Conservation (phyloP, 1,140 invertebrate genomes). For the Mamestra configurata region DNA sequence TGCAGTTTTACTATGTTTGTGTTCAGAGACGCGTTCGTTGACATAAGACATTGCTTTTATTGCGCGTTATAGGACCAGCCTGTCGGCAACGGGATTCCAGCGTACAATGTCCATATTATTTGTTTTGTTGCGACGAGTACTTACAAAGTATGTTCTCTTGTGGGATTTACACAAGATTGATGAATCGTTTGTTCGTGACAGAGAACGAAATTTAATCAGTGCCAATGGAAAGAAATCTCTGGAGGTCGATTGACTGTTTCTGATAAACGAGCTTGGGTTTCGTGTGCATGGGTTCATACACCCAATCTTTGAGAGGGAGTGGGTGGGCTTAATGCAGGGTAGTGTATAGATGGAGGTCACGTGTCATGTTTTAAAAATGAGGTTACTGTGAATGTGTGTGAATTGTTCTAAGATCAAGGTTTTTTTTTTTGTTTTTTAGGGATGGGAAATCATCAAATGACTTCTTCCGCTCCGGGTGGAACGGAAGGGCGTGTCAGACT, state of each 20-base stretch:
- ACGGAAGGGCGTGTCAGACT: too few species aligned
- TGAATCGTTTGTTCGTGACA: not conserved
- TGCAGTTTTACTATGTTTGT: conserved; percentile 52
- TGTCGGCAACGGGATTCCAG: conserved; percentile 15
- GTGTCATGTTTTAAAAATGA: too few species aligned
- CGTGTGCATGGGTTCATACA: too few species aligned
- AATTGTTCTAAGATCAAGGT: too few species aligned
- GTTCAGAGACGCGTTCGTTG: conserved; percentile 53
- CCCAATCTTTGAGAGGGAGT: too few species aligned
- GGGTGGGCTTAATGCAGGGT: too few species aligned
- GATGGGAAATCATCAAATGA: too few species aligned
- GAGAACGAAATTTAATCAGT: not conserved
- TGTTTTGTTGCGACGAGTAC: conserved; percentile 4
- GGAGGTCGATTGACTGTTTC: not conserved
- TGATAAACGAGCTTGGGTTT: not conserved
- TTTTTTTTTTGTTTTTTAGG: too few species aligned
- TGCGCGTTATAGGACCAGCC: conserved; percentile 3
- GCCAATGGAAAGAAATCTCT: not conserved
- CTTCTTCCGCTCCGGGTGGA: too few species aligned
- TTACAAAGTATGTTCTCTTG: not conserved
- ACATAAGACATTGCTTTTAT: conserved; percentile 56
- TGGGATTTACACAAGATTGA: not conserved
- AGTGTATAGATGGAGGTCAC: too few species aligned
- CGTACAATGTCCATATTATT: conserved; percentile 22
- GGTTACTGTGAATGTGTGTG: too few species aligned